These are phyloP conservation scores for Bellardia pandia DNA, from an alignment of 2,888 invertebrate genomes.

Conservation along the genomic window DNA sequence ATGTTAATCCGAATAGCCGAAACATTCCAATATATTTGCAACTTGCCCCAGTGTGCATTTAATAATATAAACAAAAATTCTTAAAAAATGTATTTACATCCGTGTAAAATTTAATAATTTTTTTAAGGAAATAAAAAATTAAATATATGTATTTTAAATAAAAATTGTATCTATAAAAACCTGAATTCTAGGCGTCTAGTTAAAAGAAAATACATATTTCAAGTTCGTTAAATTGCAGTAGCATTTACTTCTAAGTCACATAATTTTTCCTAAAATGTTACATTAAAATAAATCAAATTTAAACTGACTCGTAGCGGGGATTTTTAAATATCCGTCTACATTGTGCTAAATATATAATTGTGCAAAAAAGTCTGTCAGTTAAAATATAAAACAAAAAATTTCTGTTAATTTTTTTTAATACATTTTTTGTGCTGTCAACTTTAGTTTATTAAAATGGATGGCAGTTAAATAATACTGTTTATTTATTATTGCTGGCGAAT, in stretches of 20 bases:
- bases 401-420: background rate
- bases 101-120: too few relatives aligned
- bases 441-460: constrained; percentile 10
- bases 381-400: background rate
- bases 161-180: too few relatives aligned
- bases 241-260: background rate
- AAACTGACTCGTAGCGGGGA: constrained; percentile 10
- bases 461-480: constrained; percentile 28
- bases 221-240: too few relatives aligned
- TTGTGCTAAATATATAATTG: constrained; percentile 18
- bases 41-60: too few relatives aligned
- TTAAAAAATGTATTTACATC: too few relatives aligned
- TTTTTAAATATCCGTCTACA: background rate
- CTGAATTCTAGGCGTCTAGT: too few relatives aligned
- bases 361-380: constrained; percentile 22
- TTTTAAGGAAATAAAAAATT: too few relatives aligned
- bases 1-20: too few relatives aligned
- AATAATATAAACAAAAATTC: too few relatives aligned
- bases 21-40: too few relatives aligned
- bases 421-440: background rate
- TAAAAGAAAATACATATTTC: too few relatives aligned
- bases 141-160: too few relatives aligned
- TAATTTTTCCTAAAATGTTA: background rate
- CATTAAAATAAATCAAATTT: constrained; percentile 18
- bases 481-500: background rate